Conservation (phyloP, 2,888 invertebrate species). For the Drosophila crucigera region DNA sequence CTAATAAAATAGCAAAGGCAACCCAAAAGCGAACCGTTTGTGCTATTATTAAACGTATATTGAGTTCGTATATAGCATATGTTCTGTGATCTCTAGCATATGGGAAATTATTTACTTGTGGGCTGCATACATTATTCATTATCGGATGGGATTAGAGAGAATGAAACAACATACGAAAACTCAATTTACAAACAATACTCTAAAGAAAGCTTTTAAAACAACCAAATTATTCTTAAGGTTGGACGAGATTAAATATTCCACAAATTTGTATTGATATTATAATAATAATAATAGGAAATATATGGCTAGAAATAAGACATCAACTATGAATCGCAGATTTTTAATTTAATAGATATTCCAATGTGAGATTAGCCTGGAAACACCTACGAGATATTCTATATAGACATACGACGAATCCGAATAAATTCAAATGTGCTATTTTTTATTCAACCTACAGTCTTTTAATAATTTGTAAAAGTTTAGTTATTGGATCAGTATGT, state of each 20-base stretch:
- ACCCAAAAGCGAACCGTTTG: constrained; percentile 15
- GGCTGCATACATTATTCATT: constrained; percentile 4
- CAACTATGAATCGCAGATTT: not conserved
- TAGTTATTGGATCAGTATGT: not conserved
- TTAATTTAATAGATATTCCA: not conserved
- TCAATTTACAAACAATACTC: not conserved
- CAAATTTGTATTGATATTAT: not conserved
- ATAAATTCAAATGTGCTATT: not conserved
- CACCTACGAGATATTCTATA: not conserved
- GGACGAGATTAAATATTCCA: not conserved
- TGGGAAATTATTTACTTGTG: constrained; percentile 52
- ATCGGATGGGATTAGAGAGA: not conserved
- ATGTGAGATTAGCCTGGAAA: not conserved
- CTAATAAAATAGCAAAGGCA: constrained; percentile 62
- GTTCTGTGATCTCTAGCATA: constrained; percentile 67
- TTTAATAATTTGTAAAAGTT: not conserved
- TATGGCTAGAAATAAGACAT: not conserved
- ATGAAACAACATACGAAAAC: not conserved
- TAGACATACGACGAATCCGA: too few relatives aligned
- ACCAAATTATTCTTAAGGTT: not conserved
- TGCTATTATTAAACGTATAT: constrained; percentile 71
- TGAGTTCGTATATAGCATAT: constrained; percentile 45
- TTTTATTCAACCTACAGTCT: not conserved
- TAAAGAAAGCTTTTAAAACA: not conserved
- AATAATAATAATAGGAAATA: not conserved